Percentiles rank a stretch among this genome's conserved stretches.
Evolutionary conservation across 2,113 vertebrate genomes (phyloP).

Genomic region (Etia nguti): DNA sequence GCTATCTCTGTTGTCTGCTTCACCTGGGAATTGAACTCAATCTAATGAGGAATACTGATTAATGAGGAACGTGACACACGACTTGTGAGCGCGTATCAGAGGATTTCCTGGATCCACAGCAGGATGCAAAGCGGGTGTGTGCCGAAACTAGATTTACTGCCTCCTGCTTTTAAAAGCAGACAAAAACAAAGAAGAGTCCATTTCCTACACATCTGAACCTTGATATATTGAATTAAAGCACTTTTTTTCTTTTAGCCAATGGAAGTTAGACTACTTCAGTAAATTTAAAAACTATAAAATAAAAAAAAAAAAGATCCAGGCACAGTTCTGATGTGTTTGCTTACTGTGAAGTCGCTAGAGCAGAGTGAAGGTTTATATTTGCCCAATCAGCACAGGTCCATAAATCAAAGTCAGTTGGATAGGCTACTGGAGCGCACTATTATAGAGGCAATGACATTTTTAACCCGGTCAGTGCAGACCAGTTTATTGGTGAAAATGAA

Average conservation of each 20-base stretch:
- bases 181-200: neutral
- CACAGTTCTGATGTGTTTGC: neutral
- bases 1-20: conserved; percentile 10
- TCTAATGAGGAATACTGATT: conserved; percentile 48
- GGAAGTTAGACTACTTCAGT: neutral
- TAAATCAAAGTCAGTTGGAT: neutral
- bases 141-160: neutral
- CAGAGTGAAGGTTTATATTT: neutral
- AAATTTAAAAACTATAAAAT: no score
- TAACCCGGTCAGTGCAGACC: neutral
- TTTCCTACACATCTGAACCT: neutral
- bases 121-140: neutral
- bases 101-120: neutral
- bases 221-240: neutral
- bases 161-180: neutral
- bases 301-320: neutral
- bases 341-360: neutral
- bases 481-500: neutral
- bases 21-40: conserved; percentile 40
- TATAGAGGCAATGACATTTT: neutral
- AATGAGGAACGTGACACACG: conserved; percentile 25
- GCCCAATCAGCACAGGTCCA: neutral
- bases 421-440: neutral
- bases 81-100: neutral
- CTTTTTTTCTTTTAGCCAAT: neutral